Conservation (phyloP, 2,113 vertebrate genomes). For the Brachyhypopomus occidentalis region DNA sequence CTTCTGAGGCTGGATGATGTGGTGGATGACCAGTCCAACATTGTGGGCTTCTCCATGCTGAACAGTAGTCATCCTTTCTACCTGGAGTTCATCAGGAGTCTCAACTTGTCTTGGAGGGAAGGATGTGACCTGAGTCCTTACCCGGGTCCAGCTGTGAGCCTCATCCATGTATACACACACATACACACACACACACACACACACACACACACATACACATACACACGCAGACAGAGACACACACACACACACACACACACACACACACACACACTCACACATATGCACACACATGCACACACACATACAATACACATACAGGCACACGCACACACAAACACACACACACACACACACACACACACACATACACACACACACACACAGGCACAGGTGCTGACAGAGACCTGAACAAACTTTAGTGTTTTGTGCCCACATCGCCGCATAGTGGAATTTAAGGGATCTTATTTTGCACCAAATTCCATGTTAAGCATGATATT, state of each 20-base stretch:
- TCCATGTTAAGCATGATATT: background rate
- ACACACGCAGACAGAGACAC: background rate
- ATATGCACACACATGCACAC: no score
- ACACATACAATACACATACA: no score
- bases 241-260: background rate
- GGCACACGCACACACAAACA: no score
- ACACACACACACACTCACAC: background rate
- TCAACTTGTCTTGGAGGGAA: constrained; percentile 93
- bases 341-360: no score
- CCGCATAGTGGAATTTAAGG: background rate
- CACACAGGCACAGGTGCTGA: no score
- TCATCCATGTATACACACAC: background rate
- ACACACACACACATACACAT: background rate
- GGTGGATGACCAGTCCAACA: constrained; percentile 87
- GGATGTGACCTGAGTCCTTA: constrained; percentile 85
- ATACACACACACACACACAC: background rate
- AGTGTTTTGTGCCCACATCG: no score
- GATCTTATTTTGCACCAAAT: background rate
- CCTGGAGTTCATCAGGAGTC: constrained; percentile 89
- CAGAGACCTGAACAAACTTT: no score
- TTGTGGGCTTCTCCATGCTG: constrained; percentile 92
- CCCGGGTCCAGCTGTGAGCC: constrained; percentile 67
- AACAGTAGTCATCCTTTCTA: constrained; percentile 93
- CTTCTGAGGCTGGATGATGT: constrained; percentile 86
- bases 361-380: no score